These are phyloP conservation scores for Onychomys torridus DNA, from an alignment of 2,797 vertebrate species.

Conservation along the genomic window DNA sequence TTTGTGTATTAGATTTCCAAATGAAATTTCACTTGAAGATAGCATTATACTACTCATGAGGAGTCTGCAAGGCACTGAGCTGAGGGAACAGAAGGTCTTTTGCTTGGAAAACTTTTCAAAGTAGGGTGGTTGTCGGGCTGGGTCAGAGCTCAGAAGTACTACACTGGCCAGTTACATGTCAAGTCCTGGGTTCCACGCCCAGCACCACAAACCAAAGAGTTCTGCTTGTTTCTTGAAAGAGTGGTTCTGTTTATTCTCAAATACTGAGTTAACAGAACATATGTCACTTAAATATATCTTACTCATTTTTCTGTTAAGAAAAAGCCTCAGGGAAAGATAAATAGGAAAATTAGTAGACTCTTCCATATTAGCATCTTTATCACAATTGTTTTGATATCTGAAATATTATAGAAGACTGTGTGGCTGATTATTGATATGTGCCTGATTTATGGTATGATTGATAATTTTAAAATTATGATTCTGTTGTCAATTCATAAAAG, in stretches of 20 bases:
- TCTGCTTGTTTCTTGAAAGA: too few relatives aligned
- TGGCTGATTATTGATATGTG: background rate
- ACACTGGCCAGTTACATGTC: background rate
- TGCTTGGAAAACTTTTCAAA: background rate
- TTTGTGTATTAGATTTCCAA: conserved; percentile 27
- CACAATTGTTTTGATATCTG: background rate
- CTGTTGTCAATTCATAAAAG: background rate
- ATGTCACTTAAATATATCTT: conserved; percentile 2
- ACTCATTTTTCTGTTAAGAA: background rate
- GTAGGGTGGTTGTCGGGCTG: background rate
- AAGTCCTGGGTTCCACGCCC: background rate
- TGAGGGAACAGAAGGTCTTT: background rate
- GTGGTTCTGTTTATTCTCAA: conserved; percentile 21
- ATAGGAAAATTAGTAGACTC: background rate
- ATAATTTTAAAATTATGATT: background rate
- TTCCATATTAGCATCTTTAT: background rate
- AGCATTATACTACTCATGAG: background rate
- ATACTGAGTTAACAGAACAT: background rate
- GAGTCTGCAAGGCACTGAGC: background rate
- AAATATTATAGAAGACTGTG: background rate
- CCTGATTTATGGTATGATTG: background rate
- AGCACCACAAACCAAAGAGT: background rate
- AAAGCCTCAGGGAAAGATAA: background rate
- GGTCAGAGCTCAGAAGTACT: background rate
- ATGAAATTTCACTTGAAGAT: conserved; percentile 27